phyloP scores from a whole-genome alignment of 2,888 invertebrate genomes.

The Gryllus longicercus region DNA sequence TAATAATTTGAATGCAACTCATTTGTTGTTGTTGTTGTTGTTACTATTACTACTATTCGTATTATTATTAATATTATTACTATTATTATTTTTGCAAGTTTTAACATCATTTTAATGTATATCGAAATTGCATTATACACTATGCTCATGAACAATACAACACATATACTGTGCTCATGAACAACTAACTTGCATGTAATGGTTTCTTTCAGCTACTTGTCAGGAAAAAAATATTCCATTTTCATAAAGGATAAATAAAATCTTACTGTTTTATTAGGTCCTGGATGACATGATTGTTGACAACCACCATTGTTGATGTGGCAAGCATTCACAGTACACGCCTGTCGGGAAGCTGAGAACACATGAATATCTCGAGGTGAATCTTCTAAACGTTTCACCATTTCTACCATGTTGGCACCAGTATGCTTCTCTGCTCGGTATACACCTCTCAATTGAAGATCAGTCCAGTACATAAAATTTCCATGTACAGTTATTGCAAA shows the following conservation, averaged over 20 bases:
- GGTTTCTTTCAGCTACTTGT: no score
- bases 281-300: slow-evolving; percentile 89
- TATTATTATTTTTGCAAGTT: no score
- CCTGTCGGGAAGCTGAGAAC: slow-evolving; percentile 73
- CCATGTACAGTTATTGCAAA: slow-evolving; percentile 89
- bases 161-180: no score
- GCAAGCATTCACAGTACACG: slow-evolving; percentile 79
- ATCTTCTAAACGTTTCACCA: slow-evolving; percentile 89
- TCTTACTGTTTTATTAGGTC: slow-evolving; percentile 65
- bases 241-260: not conserved
- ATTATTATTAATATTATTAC: no score
- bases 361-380: slow-evolving; percentile 91
- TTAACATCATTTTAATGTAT: no score
- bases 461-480: slow-evolving; percentile 95
- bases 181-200: no score
- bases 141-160: no score
- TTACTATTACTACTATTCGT: no score
- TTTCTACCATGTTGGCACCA: slow-evolving; percentile 88
- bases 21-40: no score
- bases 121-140: no score
- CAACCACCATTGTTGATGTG: slow-evolving; percentile 92
- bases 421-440: slow-evolving; percentile 97
- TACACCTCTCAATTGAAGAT: slow-evolving; percentile 86
- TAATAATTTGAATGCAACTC: no score
- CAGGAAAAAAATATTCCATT: no score